Conservation (phyloP, 2,797 vertebrate species). For the Tragelaphus eurycerus region DNA sequence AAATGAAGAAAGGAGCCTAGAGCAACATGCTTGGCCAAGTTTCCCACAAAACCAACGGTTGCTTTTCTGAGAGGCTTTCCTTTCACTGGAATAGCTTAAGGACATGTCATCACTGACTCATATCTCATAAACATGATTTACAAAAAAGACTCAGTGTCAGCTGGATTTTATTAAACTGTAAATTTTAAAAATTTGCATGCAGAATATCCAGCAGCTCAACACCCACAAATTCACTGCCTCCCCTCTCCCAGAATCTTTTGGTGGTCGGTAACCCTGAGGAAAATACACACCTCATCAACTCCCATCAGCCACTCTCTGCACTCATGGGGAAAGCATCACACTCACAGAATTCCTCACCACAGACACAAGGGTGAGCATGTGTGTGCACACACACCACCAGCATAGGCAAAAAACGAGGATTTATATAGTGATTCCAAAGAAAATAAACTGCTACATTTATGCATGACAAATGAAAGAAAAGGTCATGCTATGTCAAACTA, state of each 20-base stretch:
- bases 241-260: neutral
- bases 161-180: constrained; percentile 42
- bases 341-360: neutral
- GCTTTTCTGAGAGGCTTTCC: neutral
- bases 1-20: neutral
- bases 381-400: fast-evolving
- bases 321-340: fast-evolving
- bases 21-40: neutral
- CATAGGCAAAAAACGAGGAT: neutral
- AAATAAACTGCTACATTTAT: neutral
- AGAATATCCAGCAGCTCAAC: neutral
- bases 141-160: neutral
- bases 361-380: fast-evolving
- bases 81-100: neutral
- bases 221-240: neutral
- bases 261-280: neutral
- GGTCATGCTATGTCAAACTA: neutral
- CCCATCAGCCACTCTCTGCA: neutral
- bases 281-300: neutral
- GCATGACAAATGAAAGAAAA: neutral
- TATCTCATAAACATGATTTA: constrained; percentile 21
- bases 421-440: neutral
- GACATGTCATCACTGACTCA: constrained; percentile 26
- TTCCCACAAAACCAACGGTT: neutral
- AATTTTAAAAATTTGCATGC: neutral